Percentiles rank a stretch among this genome's conserved stretches.
Conservation (phyloP, 2,113 vertebrate species). For the Odocoileus hemionus region DNA sequence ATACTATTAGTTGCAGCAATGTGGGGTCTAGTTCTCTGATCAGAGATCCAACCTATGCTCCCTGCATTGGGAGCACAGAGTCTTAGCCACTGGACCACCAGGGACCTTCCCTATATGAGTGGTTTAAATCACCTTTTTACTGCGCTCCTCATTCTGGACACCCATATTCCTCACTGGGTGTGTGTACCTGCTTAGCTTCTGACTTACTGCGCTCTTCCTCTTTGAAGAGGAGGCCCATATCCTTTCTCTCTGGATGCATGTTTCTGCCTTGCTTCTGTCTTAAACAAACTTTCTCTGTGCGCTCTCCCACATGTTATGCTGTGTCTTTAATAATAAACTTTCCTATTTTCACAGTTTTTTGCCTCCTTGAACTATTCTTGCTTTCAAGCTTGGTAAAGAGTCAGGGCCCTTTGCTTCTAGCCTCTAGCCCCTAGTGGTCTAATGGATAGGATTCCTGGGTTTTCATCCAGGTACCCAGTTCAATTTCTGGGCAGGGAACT, state of each 20-base stretch:
- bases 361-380: not conserved
- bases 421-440: not conserved
- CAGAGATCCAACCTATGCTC: not conserved
- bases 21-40: not conserved
- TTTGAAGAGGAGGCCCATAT: not conserved
- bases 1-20: not conserved
- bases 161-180: not conserved
- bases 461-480: not conserved
- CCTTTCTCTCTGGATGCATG: not conserved
- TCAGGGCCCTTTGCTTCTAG: not conserved
- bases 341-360: not conserved
- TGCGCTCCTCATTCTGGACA: fast-evolving
- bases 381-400: not conserved
- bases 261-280: not conserved
- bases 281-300: not conserved
- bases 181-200: not conserved
- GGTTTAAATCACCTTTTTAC: not conserved
- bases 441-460: not conserved
- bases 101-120: not conserved
- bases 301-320: not conserved
- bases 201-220: not conserved
- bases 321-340: not conserved
- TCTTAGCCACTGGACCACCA: not conserved
- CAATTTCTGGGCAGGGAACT: not conserved
- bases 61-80: not conserved